Evolutionary conservation across 2,888 invertebrate genomes (phyloP), one percentile per base, ranked within the genome.

Genomic region (Philopedon plagiatum): DNA sequence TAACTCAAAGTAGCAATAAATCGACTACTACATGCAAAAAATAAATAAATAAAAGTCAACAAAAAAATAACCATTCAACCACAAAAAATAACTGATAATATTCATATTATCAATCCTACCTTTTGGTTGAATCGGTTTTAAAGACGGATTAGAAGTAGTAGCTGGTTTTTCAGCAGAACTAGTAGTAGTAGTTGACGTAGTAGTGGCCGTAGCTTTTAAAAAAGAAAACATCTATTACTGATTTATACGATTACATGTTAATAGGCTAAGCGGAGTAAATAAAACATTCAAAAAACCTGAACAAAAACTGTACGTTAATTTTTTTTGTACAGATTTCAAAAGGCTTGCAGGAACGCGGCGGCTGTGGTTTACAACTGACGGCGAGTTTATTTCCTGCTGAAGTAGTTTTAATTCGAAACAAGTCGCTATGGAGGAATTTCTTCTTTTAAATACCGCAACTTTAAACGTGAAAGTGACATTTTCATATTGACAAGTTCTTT

Each of bases 61-160:
- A 34, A 41, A 49, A 46, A 63, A 65, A 13, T 11, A 70, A 57
- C 29, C 44, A 71, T 58, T 39, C 37, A 63, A 70, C 37, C 60
- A 69, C 44, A 32, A 69, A 41, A 60, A 56, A 29, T 13, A 61
- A 44, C 44, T 46, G 29, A 44, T 44, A 58, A 67, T 41, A 64
- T 39, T 15, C 5, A 21, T 46, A 66, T 51, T 49, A 64, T 57
- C 71, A 75, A 73, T 78, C 84, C 78, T 85, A 86, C 86, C 86
- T 86, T 86, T 86, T 34, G 86, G 85, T 81, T 85, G 85, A 78
- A 86, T 85, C 75, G 84, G 81, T 75, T 77, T 79, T 73, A 79
- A 76, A 49, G 78, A 54, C 34, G 84, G 79, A 79, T 81, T 83
- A 78, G 80, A 82, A 80, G 83, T 82, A 79, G 81, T 82, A 65